A percentile compares a stretch with the other conserved stretches of the same genome.
Conservation (phyloP, 2,797 vertebrate species). For the Orientallactaga sibirica region DNA sequence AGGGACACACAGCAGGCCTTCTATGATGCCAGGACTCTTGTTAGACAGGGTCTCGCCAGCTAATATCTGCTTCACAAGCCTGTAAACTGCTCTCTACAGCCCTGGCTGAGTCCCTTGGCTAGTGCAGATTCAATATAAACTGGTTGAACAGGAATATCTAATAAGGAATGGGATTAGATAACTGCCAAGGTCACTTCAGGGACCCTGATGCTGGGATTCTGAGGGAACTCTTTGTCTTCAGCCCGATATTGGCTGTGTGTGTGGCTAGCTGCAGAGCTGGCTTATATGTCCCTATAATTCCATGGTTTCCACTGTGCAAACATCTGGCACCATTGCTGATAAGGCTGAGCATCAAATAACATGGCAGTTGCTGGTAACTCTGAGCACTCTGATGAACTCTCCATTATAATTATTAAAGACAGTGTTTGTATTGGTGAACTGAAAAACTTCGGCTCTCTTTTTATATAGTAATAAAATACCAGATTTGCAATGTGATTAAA, state of each 20-base stretch:
- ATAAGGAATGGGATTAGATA: not conserved
- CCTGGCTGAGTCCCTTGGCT: not conserved
- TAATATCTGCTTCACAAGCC: not conserved
- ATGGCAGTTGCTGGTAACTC: not conserved
- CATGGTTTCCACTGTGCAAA: not conserved
- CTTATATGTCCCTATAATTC: not conserved
- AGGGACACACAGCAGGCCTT: not conserved
- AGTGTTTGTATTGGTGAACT: not conserved
- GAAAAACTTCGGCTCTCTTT: not conserved
- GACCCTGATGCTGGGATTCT: not conserved
- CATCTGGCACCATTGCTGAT: not conserved
- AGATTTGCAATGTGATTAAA: fast-evolving
- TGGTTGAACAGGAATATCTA: not conserved
- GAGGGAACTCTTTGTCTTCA: not conserved
- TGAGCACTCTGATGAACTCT: not conserved
- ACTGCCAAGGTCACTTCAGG: not conserved
- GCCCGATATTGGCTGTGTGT: fast-evolving
- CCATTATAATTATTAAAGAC: not conserved
- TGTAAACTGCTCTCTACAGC: not conserved
- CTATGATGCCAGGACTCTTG: too few species aligned
- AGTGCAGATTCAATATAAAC: not conserved
- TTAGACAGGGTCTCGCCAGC: not conserved
- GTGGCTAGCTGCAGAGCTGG: not conserved
- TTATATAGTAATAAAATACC: not conserved
- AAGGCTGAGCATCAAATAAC: not conserved